Conservation (phyloP, 2,113 vertebrate genomes). For the Labrus mixtus region DNA sequence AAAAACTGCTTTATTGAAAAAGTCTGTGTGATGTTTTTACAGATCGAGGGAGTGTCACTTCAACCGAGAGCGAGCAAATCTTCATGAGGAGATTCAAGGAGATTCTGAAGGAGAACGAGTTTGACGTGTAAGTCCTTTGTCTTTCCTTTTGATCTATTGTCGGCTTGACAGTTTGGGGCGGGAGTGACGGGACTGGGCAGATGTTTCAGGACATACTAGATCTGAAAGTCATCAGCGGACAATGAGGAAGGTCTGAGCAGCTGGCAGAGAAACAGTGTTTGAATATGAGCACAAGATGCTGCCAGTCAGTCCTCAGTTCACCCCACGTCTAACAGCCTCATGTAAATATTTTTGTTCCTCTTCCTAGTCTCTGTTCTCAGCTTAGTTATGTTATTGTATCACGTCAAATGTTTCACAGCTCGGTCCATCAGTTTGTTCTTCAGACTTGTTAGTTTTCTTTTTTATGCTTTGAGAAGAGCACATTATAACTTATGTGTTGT, state of each 20-base stretch:
- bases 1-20: not conserved
- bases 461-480: too few relatives aligned
- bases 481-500: too few relatives aligned
- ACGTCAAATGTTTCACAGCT: too few relatives aligned
- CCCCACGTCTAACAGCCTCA: not conserved
- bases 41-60: constrained; percentile 88
- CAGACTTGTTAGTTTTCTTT: too few relatives aligned
- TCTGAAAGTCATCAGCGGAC: not conserved
- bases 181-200: not conserved
- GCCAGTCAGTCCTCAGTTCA: constrained; percentile 13
- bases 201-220: not conserved
- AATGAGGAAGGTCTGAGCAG: not conserved
- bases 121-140: constrained; percentile 90
- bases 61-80: constrained; percentile 91
- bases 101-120: constrained; percentile 93
- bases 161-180: not conserved
- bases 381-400: too few relatives aligned
- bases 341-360: not conserved
- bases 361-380: too few relatives aligned
- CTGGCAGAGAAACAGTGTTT: constrained; percentile 20
- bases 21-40: constrained; percentile 72
- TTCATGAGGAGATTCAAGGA: constrained; percentile 95
- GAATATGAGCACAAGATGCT: constrained; percentile 32
- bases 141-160: not conserved
- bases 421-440: too few relatives aligned